Evolutionary conservation across 1,140 invertebrate species (phyloP), one percentile per base, ranked within the genome.

Genomic region (Andrena cerasifolii): DNA sequence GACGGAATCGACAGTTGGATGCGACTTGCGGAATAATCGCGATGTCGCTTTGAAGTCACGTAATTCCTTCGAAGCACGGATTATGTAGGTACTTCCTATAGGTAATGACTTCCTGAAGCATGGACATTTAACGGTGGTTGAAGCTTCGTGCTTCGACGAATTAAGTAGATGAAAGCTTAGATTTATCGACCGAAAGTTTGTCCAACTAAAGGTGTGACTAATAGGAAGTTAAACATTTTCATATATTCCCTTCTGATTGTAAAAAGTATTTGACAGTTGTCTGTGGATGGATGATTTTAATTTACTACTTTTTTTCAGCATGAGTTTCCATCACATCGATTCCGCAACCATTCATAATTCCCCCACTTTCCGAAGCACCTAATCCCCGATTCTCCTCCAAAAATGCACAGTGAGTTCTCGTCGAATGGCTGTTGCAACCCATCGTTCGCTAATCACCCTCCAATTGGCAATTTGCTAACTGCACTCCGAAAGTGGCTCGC

Each of bases 1-100:
- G 24, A 54, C 10, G 16, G 2, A 36, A 31, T 33, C 53, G 28
- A 7, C 10, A 16, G 31, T 26, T 26, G 33, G 49, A 5, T 8
- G 14, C 47, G 31, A 36, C 28, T 53, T 53, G 28, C 36, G 10
- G 24, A 63, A 16, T 63, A 68, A 68, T 68, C 31, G 24, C 36
- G n/a, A 26, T 1, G 6, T 58, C 36, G 33, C 36, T 18, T 70
- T 14, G 16, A 56, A 70, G 24, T 58, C 53, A 58, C 36, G 51
- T 43, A 70, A 58, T 70, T 58, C 18, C 51, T 70, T 70, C 36
- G 36, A 12, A 53, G 18, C 14, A 14, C n/a, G 49, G 24, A 43
- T 70, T 58, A n/a, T n/a, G n/a, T n/a, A n/a, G n/a, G n/a, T n/a
- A 68, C 51, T 40, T 53, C 66, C 49, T 68, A 58, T 70, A 33